Evolutionary conservation across 2,797 vertebrate genomes (phyloP).

Genomic region (Betta splendens): DNA sequence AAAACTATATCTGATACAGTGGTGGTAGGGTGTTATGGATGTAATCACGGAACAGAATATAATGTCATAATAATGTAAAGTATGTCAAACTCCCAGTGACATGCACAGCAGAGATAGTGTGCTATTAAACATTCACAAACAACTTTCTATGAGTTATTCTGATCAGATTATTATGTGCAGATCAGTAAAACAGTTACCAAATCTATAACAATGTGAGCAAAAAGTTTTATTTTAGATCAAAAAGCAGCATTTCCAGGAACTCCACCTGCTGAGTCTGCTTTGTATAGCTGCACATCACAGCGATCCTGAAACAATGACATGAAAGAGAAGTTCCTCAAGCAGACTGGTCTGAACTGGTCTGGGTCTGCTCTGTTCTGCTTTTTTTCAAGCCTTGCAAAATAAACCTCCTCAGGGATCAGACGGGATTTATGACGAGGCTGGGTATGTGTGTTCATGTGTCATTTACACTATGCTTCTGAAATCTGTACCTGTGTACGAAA

Average conservation of each 20-base stretch:
- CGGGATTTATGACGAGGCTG: constrained; percentile 41
- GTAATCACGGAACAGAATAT: neutral
- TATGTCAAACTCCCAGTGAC: constrained; percentile 27
- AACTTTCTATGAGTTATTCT: constrained; percentile 13
- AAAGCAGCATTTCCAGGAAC: constrained; percentile 10
- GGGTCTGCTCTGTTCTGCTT: constrained; percentile 9
- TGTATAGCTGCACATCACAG: neutral
- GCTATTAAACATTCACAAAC: neutral
- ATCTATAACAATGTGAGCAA: neutral
- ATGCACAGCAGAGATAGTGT: neutral
- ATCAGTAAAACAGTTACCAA: neutral
- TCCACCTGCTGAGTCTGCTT: constrained; percentile 3
- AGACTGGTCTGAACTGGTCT: constrained; percentile 69
- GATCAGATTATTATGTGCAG: no score
- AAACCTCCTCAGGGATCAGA: constrained; percentile 68
- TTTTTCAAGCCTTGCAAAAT: constrained; percentile 51
- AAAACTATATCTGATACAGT: no score
- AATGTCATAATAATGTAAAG: constrained; percentile 22
- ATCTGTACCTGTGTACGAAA: no score
- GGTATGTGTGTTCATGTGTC: neutral
- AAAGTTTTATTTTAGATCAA: neutral
- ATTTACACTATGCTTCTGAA: no score
- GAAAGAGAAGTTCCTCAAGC: constrained; percentile 45
- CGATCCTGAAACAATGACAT: constrained; percentile 66
- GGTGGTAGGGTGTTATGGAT: no score